Evolutionary conservation across 2,888 invertebrate species (phyloP), one percentile per base, ranked within the genome.

Genomic region (Polydrusus pterygomalis): DNA sequence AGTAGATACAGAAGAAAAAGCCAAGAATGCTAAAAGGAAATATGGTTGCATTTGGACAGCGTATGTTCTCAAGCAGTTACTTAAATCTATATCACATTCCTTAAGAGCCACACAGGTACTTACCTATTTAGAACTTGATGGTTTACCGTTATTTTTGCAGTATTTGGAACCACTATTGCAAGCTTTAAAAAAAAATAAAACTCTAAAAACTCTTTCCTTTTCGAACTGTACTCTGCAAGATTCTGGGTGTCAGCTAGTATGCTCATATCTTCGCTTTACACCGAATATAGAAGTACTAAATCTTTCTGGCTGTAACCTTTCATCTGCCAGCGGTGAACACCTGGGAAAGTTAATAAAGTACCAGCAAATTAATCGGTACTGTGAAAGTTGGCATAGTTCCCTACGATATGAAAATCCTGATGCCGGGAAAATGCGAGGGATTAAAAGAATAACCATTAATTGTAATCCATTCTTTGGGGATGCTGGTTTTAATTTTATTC

Each of bases 311-410:
- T 95, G 95, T 85, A 91, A 92, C 13, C 84, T 95, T 11, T 91
- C 91, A 0, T 83, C 89, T 0, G 87, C 89, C 38, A 93, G 94
- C 18, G 94, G 93, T 0, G 87, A 89, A 0, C 89, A 90, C 67
- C 88, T 95, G 45, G 92, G 93, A 0, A 91, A 93, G 78, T 88
- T 93, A 82, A 89, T 94, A 45, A 93, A 92, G 79, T 85, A 83
- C 71, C 88, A 88, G 81, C 88, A 88, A 80, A 86, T 88, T 51
- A 87, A 91, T 73, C 90, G 95, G 69, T 95, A 93, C 84, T 93
- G 94, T 79, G 94, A 95, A 84, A 93, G 93, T 77, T 96, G 95
- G 95, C 92, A 93, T 78, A 92, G 93, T 80, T 94, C 95, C 8
- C 85, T 96, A 69, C 90, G 95, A n/a, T 95, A 95, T 84, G 90